A percentile compares a stretch with the other conserved stretches of the same genome.
Conservation (phyloP, 2,888 invertebrate species). For the Notodonta dromedarius region DNA sequence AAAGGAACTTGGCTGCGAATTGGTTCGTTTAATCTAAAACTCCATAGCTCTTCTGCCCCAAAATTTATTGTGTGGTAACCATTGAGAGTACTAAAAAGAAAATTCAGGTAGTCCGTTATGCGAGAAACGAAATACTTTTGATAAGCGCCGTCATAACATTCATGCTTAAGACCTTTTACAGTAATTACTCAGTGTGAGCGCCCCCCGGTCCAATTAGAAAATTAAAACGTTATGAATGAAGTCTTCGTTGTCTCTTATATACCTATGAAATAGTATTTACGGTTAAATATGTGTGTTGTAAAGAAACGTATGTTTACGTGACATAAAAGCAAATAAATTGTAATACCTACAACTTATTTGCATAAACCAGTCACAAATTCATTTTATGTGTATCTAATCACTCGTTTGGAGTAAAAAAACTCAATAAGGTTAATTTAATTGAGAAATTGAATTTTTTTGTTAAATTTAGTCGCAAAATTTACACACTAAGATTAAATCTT, state of each 20-base stretch:
- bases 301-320: background rate
- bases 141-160: conserved; percentile 83
- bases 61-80: conserved; percentile 75
- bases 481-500: too few species aligned
- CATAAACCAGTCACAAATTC: too few species aligned
- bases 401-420: too few species aligned
- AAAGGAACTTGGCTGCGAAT: conserved; percentile 31
- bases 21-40: conserved; percentile 34
- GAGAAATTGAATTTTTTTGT: too few species aligned
- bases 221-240: conserved; percentile 78
- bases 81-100: conserved; percentile 66
- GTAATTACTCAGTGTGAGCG: conserved; percentile 73
- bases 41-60: conserved; percentile 52
- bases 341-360: too few species aligned
- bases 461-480: too few species aligned
- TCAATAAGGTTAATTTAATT: too few species aligned
- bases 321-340: too few species aligned
- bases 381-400: too few species aligned
- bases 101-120: conserved; percentile 62
- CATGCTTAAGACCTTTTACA: conserved; percentile 81
- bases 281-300: background rate
- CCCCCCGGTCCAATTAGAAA: conserved; percentile 72
- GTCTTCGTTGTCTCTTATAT: conserved; percentile 70
- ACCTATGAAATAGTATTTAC: background rate
- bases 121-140: conserved; percentile 75